phyloP scores from a whole-genome alignment of 2,888 invertebrate genomes.

The Penaeus monodon region DNA sequence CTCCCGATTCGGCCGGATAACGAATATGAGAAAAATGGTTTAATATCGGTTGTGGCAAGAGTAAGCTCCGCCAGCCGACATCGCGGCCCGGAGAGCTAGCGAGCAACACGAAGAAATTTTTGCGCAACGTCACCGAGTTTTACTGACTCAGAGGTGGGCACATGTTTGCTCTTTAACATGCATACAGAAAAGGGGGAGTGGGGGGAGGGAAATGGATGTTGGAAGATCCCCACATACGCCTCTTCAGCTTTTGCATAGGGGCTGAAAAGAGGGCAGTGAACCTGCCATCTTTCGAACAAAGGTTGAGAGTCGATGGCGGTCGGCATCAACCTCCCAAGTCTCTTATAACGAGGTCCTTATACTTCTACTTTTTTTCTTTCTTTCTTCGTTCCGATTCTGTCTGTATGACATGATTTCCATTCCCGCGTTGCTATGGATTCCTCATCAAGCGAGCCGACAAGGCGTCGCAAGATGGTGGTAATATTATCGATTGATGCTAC shows the following conservation, averaged over 20 bases:
- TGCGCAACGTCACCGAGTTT: slow-evolving; percentile 29
- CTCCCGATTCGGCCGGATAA: not conserved
- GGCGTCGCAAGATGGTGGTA: not conserved
- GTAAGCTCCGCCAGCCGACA: slow-evolving; percentile 22
- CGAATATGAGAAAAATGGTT: not conserved
- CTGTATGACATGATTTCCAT: not conserved
- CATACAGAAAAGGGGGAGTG: not conserved
- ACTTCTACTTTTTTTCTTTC: no score
- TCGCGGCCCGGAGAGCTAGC: not conserved
- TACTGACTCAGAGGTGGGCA: slow-evolving; percentile 10
- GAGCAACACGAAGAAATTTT: slow-evolving; percentile 27
- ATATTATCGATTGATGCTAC: not conserved
- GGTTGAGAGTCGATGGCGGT: no score
- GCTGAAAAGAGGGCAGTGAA: no score
- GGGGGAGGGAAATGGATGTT: no score
- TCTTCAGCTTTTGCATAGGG: not conserved
- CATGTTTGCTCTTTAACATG: slow-evolving; percentile 9
- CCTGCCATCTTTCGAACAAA: no score
- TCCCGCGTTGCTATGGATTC: not conserved
- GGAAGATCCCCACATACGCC: not conserved
- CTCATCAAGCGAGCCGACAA: not conserved
- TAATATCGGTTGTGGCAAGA: slow-evolving; percentile 18
- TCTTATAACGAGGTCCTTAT: no score
- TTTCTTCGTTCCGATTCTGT: not conserved
- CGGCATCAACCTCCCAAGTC: no score